phyloP scores from a whole-genome alignment of 2,113 vertebrate species.

The Todiramphus saurophagus region DNA sequence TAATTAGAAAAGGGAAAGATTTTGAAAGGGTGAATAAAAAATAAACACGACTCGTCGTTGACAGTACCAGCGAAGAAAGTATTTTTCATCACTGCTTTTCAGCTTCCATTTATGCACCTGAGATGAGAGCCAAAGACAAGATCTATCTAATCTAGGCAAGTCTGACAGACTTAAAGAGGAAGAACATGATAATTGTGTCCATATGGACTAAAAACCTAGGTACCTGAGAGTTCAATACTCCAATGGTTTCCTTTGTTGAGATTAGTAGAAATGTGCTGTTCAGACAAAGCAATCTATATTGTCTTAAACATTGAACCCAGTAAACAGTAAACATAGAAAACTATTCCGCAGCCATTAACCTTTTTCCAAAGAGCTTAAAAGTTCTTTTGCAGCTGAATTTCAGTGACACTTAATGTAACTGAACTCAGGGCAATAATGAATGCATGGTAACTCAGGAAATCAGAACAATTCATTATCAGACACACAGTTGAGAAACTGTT shows the following conservation, averaged over 20 bases:
- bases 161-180: neutral
- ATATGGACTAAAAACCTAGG: neutral
- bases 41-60: neutral
- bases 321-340: neutral
- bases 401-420: neutral
- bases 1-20: neutral
- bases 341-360: neutral
- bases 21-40: neutral
- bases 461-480: neutral
- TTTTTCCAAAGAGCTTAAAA: neutral
- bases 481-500: neutral
- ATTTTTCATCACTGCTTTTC: neutral
- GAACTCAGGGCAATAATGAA: neutral
- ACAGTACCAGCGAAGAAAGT: neutral
- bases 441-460: neutral
- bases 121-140: neutral
- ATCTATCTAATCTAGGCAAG: neutral
- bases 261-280: neutral
- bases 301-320: neutral
- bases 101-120: neutral
- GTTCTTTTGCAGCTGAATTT: neutral
- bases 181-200: neutral
- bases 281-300: neutral
- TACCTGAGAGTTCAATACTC: neutral
- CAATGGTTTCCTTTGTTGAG: neutral